A percentile compares a stretch with the other conserved stretches of the same genome.
Conservation (phyloP, 2,797 vertebrate genomes). For the Anguilla obscura region DNA sequence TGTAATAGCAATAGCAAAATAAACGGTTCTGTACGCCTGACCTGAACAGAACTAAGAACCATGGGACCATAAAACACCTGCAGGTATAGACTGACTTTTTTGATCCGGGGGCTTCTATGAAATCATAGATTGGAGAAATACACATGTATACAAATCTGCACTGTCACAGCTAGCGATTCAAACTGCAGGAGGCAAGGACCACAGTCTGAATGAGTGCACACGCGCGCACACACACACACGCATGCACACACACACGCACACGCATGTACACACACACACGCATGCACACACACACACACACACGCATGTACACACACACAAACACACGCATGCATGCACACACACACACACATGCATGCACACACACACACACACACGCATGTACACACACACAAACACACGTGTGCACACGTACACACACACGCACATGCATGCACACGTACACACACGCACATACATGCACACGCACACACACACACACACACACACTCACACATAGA, state of each 20-base stretch:
- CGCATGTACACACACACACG: neutral
- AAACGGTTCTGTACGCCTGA: neutral
- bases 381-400: neutral
- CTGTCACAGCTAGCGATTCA: neutral
- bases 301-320: neutral
- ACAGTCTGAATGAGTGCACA: neutral
- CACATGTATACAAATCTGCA: neutral
- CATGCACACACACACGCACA: neutral
- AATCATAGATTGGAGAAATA: neutral
- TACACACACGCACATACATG: neutral
- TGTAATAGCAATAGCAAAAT: neutral
- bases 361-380: neutral
- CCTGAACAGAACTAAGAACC: neutral
- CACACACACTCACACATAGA: neutral
- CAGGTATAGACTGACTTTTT: neutral
- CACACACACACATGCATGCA: neutral
- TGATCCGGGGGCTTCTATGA: neutral
- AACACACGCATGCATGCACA: neutral
- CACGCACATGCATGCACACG: neutral
- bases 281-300: neutral
- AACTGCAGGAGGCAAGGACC: neutral
- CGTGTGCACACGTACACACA: neutral
- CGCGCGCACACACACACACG: neutral
- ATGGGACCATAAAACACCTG: neutral
- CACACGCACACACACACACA: neutral